phyloP scores from a whole-genome alignment of 2,797 vertebrate genomes.

The Melopsittacus undulatus region DNA sequence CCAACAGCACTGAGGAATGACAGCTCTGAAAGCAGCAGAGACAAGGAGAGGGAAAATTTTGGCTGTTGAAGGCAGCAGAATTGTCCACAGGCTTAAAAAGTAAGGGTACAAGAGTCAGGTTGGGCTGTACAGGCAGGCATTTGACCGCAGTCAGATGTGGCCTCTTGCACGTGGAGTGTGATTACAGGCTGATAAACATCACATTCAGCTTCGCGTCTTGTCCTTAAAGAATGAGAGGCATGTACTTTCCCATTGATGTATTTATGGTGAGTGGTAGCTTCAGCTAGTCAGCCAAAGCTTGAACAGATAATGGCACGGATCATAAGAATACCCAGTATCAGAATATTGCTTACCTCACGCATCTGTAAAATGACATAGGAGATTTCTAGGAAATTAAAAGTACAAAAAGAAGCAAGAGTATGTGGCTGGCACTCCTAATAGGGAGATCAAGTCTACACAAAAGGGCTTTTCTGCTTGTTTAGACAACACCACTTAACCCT shows the following conservation, averaged over 20 bases:
- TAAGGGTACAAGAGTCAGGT: not conserved
- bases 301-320: not conserved
- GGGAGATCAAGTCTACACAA: not conserved
- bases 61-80: not conserved
- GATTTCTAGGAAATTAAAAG: not conserved
- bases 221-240: not conserved
- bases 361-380: not conserved
- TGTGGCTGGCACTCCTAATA: not conserved
- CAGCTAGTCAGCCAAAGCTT: not conserved
- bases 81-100: not conserved
- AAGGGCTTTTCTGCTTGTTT: conserved; percentile 14
- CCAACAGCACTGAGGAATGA: not conserved
- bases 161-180: rapidly evolving
- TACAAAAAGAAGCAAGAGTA: not conserved
- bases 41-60: not conserved
- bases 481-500: conserved; percentile 32
- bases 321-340: not conserved
- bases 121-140: rapidly evolving
- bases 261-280: not conserved
- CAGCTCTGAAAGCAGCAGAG: not conserved
- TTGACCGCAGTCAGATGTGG: not conserved
- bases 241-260: rapidly evolving
- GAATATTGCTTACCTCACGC: not conserved
- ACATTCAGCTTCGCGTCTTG: not conserved
- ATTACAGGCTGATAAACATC: not conserved